Evolutionary conservation across 1,140 invertebrate genomes (phyloP).

Genomic region (Vanessa tameamea): DNA sequence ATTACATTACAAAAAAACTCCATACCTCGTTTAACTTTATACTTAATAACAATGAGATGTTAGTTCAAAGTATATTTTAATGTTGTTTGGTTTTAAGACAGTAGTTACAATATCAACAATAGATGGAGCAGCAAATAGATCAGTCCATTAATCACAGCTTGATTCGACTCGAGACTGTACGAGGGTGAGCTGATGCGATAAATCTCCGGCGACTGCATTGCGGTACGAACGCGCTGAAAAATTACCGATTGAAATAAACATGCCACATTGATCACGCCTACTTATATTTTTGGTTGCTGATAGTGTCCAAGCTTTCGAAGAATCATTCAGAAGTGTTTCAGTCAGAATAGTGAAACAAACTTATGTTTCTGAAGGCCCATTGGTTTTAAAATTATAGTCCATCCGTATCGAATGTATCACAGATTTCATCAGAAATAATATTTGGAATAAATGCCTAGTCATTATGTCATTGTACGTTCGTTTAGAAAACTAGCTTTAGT

Average conservation of each 20-base stretch:
- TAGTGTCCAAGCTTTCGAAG: neutral
- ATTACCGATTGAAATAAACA: constrained; percentile 74
- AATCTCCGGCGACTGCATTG: constrained; percentile 71
- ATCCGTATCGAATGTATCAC: no score
- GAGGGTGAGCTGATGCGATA: constrained; percentile 61
- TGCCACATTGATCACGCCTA: constrained; percentile 55
- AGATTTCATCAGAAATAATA: no score
- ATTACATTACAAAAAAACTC: no score
- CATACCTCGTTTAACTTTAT: no score
- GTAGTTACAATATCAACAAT: constrained; percentile 21
- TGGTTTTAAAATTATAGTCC: no score
- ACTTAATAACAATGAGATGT: no score
- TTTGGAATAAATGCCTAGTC: no score
- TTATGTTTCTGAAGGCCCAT: no score
- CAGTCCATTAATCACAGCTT: constrained; percentile 67
- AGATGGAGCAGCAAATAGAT: constrained; percentile 68
- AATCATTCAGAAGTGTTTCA: neutral
- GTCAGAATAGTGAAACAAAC: neutral
- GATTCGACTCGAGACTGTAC: constrained; percentile 56
- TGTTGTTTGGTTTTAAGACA: neutral
- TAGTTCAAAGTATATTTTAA: neutral
- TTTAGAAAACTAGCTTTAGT: no score
- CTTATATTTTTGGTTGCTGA: constrained; percentile 26
- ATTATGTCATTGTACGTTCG: no score
- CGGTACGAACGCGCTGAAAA: constrained; percentile 65